Evolutionary conservation across 2,888 invertebrate genomes (phyloP).

Genomic region (Cryptus viduatorius): DNA sequence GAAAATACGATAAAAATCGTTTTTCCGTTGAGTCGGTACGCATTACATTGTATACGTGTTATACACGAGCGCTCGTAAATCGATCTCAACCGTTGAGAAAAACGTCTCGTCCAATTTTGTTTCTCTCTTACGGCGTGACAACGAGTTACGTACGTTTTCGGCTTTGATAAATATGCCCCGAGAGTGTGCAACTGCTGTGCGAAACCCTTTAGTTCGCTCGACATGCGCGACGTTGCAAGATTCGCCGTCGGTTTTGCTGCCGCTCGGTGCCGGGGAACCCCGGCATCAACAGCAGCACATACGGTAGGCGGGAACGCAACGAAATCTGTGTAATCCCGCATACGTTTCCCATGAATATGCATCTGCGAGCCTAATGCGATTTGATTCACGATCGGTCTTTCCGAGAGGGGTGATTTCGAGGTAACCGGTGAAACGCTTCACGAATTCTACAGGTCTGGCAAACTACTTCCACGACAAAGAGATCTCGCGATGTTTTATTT

Average conservation of each 20-base stretch:
- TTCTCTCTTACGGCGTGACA: conserved; percentile 49
- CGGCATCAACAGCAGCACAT: conserved; percentile 56
- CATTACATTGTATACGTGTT: conserved; percentile 2
- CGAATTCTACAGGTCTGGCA: conserved; percentile 8
- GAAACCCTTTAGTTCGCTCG: conserved; percentile 56
- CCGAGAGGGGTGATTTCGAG: conserved; percentile 70
- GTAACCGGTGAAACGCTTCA: conserved; percentile 70
- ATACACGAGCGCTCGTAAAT: conserved; percentile 59
- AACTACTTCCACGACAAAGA: conserved; percentile 33
- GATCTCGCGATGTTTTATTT: conserved; percentile 16
- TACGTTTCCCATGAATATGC: conserved; percentile 84
- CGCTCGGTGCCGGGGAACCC: conserved; percentile 32
- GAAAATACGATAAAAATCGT: background rate
- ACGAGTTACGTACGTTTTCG: conserved; percentile 46
- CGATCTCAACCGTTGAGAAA: conserved; percentile 68
- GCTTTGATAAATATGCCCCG: conserved; percentile 76
- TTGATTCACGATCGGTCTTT: conserved; percentile 81
- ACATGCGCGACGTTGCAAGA: conserved; percentile 56
- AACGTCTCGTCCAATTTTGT: conserved; percentile 52
- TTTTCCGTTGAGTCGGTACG: background rate
- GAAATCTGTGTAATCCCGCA: conserved; percentile 81
- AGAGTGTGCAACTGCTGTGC: conserved; percentile 32
- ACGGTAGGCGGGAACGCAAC: conserved; percentile 78
- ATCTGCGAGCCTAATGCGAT: conserved; percentile 83
- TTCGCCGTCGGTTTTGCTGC: conserved; percentile 31